These are phyloP conservation scores for Maconellicoccus hirsutus DNA, from an alignment of 1,140 invertebrate species.

Conservation along the genomic window DNA sequence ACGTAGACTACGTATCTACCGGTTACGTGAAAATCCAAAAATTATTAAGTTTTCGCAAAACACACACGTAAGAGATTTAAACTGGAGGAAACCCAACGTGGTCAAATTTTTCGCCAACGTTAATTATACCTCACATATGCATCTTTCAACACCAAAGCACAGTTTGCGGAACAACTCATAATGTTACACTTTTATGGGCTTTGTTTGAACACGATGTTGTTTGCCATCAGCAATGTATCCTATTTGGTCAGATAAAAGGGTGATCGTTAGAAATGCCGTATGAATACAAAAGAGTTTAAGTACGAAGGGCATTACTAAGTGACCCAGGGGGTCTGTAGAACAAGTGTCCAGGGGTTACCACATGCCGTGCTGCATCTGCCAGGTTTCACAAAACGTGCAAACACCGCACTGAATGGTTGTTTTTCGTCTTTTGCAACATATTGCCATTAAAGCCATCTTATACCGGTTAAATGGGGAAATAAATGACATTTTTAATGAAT, in stretches of 20 bases:
- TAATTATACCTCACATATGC: not conserved
- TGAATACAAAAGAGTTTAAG: slow-evolving; percentile 21
- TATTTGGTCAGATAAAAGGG: slow-evolving; percentile 22
- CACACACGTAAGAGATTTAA: not conserved
- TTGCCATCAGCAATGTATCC: slow-evolving; percentile 17
- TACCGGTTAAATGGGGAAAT: not conserved
- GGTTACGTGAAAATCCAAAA: not conserved
- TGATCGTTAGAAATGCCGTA: slow-evolving; percentile 22
- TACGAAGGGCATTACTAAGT: slow-evolving; percentile 18
- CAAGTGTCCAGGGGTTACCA: slow-evolving; percentile 21
- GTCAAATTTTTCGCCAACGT: not conserved
- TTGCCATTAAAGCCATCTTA: slow-evolving; percentile 5
- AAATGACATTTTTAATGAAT: slow-evolving; percentile 23
- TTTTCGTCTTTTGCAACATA: slow-evolving; percentile 15
- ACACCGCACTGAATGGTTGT: not conserved
- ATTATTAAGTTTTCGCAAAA: not conserved
- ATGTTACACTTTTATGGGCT: not conserved
- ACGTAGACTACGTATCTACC: too few relatives aligned
- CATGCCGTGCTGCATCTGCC: slow-evolving; percentile 19
- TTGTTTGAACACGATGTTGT: slow-evolving; percentile 22
- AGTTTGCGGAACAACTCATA: not conserved
- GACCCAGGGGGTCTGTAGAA: slow-evolving; percentile 21
- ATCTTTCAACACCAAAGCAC: not conserved
- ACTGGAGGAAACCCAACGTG: not conserved
- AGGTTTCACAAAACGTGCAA: slow-evolving; percentile 22